Percentiles rank a stretch among this genome's conserved stretches.
Conservation (phyloP, 2,888 invertebrate species). For the Herminia tarsipennalis region DNA sequence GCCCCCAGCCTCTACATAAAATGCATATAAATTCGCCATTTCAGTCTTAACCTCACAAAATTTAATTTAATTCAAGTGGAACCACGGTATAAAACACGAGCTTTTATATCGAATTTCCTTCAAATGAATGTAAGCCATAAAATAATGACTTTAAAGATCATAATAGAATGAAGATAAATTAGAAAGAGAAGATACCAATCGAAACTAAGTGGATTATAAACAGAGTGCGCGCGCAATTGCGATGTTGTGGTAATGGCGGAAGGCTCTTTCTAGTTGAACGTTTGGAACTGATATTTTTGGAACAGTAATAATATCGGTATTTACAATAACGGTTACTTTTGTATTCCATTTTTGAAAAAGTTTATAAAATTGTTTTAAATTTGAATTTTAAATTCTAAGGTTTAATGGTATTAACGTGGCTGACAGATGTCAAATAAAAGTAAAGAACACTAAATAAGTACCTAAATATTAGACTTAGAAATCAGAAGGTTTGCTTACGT, state of each 20-base stretch:
- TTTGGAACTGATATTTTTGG: background rate
- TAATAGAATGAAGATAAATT: constrained; percentile 3
- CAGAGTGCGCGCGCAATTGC: constrained; percentile 77
- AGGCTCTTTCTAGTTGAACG: constrained; percentile 53
- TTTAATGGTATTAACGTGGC: too few species aligned
- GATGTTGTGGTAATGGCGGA: constrained; percentile 53
- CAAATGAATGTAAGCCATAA: background rate
- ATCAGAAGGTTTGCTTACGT: too few species aligned
- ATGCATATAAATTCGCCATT: too few species aligned
- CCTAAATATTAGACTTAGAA: too few species aligned
- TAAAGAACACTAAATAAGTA: too few species aligned
- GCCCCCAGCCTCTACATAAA: too few species aligned
- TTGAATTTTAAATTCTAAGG: too few species aligned
- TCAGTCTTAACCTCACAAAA: too few species aligned
- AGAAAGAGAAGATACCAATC: constrained; percentile 43
- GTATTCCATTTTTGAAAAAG: too few species aligned
- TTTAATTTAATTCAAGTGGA: constrained; percentile 8
- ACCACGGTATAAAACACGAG: constrained; percentile 11
- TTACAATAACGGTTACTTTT: constrained; percentile 3
- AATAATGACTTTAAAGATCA: constrained; percentile 5
- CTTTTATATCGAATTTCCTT: constrained; percentile 12
- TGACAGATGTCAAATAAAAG: too few species aligned
- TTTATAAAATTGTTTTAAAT: too few species aligned
- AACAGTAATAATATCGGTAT: background rate
- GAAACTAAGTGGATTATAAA: constrained; percentile 74